These are phyloP conservation scores for Callochromis pleurospilus DNA, from an alignment of 2,113 vertebrate genomes.

Conservation along the genomic window DNA sequence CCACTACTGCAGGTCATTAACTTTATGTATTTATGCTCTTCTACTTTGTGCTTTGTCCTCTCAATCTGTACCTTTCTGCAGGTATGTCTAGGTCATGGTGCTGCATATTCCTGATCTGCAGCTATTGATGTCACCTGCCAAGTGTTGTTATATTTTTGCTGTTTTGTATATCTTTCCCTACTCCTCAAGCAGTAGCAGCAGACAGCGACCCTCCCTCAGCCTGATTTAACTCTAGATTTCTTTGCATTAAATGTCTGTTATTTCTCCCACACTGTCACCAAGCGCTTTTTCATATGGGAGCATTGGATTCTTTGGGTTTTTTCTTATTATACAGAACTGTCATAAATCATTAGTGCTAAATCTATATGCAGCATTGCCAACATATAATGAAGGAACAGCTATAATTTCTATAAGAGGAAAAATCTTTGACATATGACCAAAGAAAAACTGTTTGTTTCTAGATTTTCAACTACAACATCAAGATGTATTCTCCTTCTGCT, in stretches of 20 bases:
- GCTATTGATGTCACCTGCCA: neutral
- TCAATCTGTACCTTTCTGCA: neutral
- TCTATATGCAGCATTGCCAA: neutral
- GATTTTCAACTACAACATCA: neutral
- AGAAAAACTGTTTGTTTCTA: neutral
- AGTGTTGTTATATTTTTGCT: neutral
- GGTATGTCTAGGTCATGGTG: neutral
- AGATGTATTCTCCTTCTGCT: neutral
- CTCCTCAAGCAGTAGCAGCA: neutral
- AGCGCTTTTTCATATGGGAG: neutral
- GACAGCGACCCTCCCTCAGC: neutral
- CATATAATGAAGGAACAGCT: neutral
- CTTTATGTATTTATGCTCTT: neutral
- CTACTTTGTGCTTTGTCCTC: neutral
- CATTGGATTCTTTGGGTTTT: neutral
- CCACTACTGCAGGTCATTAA: neutral
- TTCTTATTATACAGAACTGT: neutral
- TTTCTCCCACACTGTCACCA: neutral
- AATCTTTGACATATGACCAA: neutral
- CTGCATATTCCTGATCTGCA: neutral
- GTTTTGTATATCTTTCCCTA: neutral
- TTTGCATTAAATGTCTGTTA: neutral
- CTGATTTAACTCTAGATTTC: neutral
- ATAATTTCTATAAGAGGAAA: neutral
- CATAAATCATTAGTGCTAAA: neutral